These are phyloP conservation scores for Ips nitidus DNA, from an alignment of 1,140 invertebrate species.

Conservation along the genomic window DNA sequence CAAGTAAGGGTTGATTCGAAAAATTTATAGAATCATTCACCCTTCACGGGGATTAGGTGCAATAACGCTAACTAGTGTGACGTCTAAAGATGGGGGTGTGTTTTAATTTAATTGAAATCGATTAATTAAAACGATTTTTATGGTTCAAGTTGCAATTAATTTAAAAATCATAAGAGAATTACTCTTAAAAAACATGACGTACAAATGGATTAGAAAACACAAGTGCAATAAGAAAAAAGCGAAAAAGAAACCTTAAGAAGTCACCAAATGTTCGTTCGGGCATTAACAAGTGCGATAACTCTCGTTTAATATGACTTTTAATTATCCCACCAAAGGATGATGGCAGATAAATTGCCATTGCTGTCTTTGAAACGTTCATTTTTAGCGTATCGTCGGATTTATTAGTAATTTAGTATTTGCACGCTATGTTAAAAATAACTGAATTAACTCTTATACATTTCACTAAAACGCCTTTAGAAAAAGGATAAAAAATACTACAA, in stretches of 20 bases:
- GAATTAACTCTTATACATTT: too few species aligned
- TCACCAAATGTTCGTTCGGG: conserved; percentile 24
- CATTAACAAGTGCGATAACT: conserved; percentile 46
- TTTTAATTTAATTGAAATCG: conserved; percentile 20
- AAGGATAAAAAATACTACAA: too few species aligned
- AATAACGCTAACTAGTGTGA: conserved; percentile 24
- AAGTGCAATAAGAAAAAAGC: too few species aligned
- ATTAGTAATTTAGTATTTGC: background rate
- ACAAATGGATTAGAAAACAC: background rate
- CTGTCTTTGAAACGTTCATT: conserved; percentile 35
- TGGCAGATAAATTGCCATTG: conserved; percentile 42
- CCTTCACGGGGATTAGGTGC: conserved; percentile 15
- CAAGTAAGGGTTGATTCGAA: conserved; percentile 20
- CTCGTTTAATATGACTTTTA: conserved; percentile 48
- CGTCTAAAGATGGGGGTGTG: conserved; percentile 10
- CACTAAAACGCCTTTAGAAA: too few species aligned
- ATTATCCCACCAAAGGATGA: conserved; percentile 43
- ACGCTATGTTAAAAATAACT: too few species aligned
- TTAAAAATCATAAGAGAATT: background rate
- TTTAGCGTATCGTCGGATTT: conserved; percentile 23
- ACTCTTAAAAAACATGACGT: background rate
- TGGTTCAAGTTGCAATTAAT: background rate
- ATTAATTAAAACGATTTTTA: background rate
- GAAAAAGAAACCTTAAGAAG: conserved; percentile 17
- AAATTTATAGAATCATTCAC: conserved; percentile 25